These are phyloP conservation scores for Virgularia gustaviana DNA, from an alignment of 92 coral and sea anemone species.

Conservation along the genomic window DNA sequence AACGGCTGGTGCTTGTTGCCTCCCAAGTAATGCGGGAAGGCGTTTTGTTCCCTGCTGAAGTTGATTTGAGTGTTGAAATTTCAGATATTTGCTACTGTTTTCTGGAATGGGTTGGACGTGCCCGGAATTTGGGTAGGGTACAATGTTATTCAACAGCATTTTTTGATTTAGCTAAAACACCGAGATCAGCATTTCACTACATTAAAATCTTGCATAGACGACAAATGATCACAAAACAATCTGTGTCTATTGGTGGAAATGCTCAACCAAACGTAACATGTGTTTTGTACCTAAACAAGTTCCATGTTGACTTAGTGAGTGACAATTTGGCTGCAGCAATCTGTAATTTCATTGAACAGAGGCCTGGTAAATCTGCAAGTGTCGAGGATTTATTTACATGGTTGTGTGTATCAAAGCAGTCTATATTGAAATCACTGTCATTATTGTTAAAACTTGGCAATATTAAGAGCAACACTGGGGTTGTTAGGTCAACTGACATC, in stretches of 20 bases:
- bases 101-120: conserved; percentile 74
- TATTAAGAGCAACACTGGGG: too few species aligned
- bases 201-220: conserved; percentile 47
- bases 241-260: conserved; percentile 18
- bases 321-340: conserved; percentile 56
- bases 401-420: too few species aligned
- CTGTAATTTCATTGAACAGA: conserved; percentile 41
- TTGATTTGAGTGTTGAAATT: conserved; percentile 53
- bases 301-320: conserved; percentile 58
- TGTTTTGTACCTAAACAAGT: conserved; percentile 36
- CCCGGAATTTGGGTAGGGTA: conserved; percentile 66
- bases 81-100: conserved; percentile 67
- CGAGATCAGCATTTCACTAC: conserved; percentile 55
- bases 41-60: conserved; percentile 56
- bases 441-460: too few species aligned
- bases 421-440: too few species aligned
- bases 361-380: conserved; percentile 65
- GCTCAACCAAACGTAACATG: background rate
- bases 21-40: conserved; percentile 69
- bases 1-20: conserved; percentile 78
- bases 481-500: too few species aligned
- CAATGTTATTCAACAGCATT: conserved; percentile 48
- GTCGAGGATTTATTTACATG: too few species aligned
- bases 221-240: conserved; percentile 62
- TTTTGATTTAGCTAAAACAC: conserved; percentile 50